Conservation (phyloP, 1,140 invertebrate genomes). For the Cyclargus thomasi region DNA sequence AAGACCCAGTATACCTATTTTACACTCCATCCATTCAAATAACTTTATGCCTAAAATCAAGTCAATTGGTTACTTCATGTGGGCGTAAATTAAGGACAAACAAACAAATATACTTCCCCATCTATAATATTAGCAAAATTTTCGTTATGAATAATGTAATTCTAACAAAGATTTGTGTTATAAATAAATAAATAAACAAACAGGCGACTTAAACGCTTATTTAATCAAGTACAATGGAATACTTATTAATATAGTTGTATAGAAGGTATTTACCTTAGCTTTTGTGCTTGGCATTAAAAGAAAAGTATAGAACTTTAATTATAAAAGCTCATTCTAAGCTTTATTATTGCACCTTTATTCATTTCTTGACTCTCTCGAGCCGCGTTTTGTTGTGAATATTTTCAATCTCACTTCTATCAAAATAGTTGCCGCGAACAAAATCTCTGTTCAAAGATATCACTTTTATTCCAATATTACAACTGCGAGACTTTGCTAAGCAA, state of each 20-base stretch:
- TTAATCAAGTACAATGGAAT: neutral
- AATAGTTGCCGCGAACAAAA: slow-evolving; percentile 1
- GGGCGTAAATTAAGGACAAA: no score
- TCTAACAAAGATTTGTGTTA: no score
- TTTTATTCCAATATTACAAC: slow-evolving; percentile 14
- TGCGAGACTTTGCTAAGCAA: slow-evolving; percentile 26
- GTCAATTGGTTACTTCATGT: no score
- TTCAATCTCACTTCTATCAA: slow-evolving; percentile 11
- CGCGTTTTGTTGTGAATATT: neutral
- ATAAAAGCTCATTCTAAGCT: neutral
- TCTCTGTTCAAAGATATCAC: slow-evolving; percentile 4
- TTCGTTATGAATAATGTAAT: no score
- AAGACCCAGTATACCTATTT: no score
- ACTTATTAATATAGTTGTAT: neutral
- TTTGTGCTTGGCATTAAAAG: slow-evolving; percentile 1
- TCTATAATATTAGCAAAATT: no score
- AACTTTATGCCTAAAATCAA: no score
- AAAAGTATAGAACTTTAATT: neutral
- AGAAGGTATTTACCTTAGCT: neutral
- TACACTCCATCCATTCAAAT: no score
- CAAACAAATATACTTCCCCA: no score
- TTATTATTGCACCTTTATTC: neutral
- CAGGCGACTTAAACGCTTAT: neutral
- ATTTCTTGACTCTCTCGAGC: neutral
- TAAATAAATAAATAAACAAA: neutral